These are phyloP conservation scores for Porites rus DNA, from an alignment of 92 coral and sea anemone species.

Conservation along the genomic window DNA sequence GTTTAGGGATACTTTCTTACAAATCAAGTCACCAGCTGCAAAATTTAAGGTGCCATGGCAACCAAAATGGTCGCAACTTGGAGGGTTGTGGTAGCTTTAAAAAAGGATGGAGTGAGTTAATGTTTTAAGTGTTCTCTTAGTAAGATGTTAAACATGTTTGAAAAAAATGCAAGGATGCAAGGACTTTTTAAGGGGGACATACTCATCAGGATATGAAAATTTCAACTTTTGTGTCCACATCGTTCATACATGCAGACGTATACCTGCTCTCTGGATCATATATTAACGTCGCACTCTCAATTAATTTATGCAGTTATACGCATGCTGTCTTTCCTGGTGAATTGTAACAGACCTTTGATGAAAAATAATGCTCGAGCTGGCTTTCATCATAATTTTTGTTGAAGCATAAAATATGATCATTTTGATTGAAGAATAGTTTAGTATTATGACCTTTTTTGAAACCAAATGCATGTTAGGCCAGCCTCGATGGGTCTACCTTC, in stretches of 20 bases:
- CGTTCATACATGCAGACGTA: constrained; percentile 46
- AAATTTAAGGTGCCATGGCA: too few relatives aligned
- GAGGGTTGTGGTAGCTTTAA: too few relatives aligned
- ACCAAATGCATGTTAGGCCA: neutral
- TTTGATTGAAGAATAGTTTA: neutral
- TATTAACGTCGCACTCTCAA: constrained; percentile 15
- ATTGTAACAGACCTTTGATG: constrained; percentile 26
- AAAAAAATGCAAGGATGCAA: neutral
- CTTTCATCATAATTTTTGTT: neutral
- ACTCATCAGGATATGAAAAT: neutral
- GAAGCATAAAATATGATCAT: neutral
- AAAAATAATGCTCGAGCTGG: neutral
- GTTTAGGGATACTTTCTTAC: too few relatives aligned
- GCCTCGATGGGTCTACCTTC: neutral
- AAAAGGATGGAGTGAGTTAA: too few relatives aligned
- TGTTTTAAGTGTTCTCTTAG: neutral
- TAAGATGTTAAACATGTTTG: neutral
- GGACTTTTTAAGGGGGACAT: too few relatives aligned
- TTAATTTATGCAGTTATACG: constrained; percentile 26
- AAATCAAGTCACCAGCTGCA: too few relatives aligned
- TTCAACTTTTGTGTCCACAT: constrained; percentile 29
- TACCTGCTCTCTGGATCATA: constrained; percentile 15
- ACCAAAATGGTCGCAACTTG: too few relatives aligned
- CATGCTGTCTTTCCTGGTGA: constrained; percentile 31
- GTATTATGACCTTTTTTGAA: neutral